Evolutionary conservation across 2,113 vertebrate genomes (phyloP), one percentile per base, ranked within the genome.

Genomic region (Odontophorus gujanensis): DNA sequence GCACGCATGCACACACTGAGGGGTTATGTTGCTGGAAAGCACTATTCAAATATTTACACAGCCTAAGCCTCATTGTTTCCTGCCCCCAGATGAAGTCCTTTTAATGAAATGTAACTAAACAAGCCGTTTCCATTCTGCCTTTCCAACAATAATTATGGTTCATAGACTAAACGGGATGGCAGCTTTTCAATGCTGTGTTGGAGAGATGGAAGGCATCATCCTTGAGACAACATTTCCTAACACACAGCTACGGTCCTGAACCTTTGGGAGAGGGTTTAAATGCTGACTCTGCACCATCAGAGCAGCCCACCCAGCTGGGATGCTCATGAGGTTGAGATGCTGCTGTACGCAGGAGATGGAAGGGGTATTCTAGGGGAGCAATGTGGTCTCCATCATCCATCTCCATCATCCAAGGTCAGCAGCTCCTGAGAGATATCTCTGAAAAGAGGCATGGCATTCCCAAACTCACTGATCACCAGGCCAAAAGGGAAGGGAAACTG

Each of bases 31-130:
- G 66, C 69, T 59, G 84, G 34, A 36, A 79, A 57, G 78, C 12
- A 47, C 9, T 72, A 57, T 82, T 92, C 43, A 91, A 92, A 92
- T 87, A 92, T 92, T 93, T 40, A 81, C 58, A 20, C 62, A 71
- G 85, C 50, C 66, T 4, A 1, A 59, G n/a, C 67, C 47, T 50
- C 57, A 11, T 50, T n/a, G 68, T 81, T 90, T 50, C 71, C 85
- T 71, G 89, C 66, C 58, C 89, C 75, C 40, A 72, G 69, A 42
- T 2, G 34, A 51, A 76, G 58, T 53, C 28, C 38, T 68, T 30
- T 5, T 36, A 43, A 89, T 75, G 67, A 73, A 79, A n/a, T 13
- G 62, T 5, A 73, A 77, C 81, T 40, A 32, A 67, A 79, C 42
- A 38, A 92, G 53, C 53, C 22, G 12, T 17, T 87, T 51, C 82